Conservation (phyloP, 2,113 vertebrate genomes). For the Hypocryptadius cinnamomeus region DNA sequence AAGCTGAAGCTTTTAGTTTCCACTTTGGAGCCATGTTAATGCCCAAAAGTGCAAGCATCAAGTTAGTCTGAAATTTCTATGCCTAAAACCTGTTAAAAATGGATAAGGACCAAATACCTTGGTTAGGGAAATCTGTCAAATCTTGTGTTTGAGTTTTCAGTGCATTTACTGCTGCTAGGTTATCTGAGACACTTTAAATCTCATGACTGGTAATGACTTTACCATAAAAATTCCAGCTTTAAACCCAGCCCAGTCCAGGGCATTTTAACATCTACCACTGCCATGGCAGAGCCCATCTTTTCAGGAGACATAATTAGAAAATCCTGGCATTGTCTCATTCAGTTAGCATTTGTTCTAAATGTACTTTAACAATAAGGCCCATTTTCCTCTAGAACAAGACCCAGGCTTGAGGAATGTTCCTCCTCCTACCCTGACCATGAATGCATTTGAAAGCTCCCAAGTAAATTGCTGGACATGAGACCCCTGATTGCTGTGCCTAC, state of each 20-base stretch:
- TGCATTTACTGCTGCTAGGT: not conserved
- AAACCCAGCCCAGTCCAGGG: not conserved
- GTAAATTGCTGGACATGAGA: constrained; percentile 45
- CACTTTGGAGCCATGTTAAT: constrained; percentile 1
- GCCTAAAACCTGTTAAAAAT: constrained; percentile 11
- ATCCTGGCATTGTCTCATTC: constrained; percentile 40
- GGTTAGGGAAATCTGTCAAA: not conserved
- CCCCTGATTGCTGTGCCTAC: constrained; percentile 18
- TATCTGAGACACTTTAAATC: not conserved
- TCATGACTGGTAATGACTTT: not conserved
- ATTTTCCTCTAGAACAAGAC: constrained; percentile 53
- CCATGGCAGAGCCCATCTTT: not conserved
- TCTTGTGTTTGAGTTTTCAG: not conserved
- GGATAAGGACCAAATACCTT: not conserved
- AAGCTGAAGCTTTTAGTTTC: constrained; percentile 29
- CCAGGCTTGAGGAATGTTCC: constrained; percentile 48
- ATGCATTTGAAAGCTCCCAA: constrained; percentile 51
- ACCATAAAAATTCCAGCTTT: not conserved
- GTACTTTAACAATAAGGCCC: constrained; percentile 43
- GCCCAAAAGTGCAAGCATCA: not conserved
- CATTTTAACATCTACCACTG: not conserved
- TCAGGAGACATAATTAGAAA: constrained; percentile 29
- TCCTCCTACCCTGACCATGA: constrained; percentile 30
- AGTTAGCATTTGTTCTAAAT: constrained; percentile 29
- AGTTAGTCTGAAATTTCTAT: not conserved